These are phyloP conservation scores for Microctonus aethiopoides DNA, from an alignment of 2,888 invertebrate genomes.

Conservation along the genomic window DNA sequence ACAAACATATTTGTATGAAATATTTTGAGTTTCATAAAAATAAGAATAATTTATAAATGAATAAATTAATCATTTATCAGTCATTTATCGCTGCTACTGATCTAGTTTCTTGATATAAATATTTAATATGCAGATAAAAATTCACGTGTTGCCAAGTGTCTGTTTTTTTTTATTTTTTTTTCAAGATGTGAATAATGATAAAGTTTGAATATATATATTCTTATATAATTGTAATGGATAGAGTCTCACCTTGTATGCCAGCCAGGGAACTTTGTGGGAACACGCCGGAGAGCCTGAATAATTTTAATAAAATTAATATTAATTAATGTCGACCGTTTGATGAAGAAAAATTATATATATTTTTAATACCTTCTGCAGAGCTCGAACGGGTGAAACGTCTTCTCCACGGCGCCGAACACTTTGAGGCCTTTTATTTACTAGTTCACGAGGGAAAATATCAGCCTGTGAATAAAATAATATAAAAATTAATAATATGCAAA, in stretches of 20 bases:
- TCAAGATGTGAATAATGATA: too few species aligned
- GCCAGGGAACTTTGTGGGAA: constrained; percentile 83
- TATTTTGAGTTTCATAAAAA: constrained; percentile 20
- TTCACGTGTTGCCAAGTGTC: constrained; percentile 49
- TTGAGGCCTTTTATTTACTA: constrained; percentile 73
- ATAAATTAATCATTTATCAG: too few species aligned
- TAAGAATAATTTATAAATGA: too few species aligned
- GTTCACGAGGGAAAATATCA: constrained; percentile 66
- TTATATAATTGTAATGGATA: neutral
- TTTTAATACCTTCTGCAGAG: constrained; percentile 71
- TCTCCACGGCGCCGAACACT: constrained; percentile 76
- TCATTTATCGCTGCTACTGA: neutral
- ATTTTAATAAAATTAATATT: constrained; percentile 32
- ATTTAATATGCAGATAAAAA: neutral
- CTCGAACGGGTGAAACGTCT: constrained; percentile 74
- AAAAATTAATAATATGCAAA: constrained; percentile 17
- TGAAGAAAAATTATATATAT: neutral
- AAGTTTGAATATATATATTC: neutral
- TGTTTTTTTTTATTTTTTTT: neutral
- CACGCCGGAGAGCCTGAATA: constrained; percentile 82
- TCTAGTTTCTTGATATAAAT: neutral
- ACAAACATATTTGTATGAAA: neutral
- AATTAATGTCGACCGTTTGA: constrained; percentile 15
- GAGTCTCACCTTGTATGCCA: constrained; percentile 78
- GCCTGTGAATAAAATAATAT: constrained; percentile 68